Evolutionary conservation across 2,113 vertebrate species (phyloP).

Genomic region (Ginglymostoma cirratum): DNA sequence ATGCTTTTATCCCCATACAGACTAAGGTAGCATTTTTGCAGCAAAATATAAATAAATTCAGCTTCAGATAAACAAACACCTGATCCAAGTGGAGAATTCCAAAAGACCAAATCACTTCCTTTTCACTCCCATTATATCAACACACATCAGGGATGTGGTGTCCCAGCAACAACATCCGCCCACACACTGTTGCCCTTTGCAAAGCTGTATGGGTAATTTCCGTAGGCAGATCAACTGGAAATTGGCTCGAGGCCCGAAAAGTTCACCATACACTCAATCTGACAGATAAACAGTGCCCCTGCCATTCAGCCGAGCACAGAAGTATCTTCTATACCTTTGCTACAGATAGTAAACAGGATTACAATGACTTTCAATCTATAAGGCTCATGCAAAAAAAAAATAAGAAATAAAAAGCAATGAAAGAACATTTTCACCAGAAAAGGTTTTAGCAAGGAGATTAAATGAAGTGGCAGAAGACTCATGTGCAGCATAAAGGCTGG

Average conservation of each 20-base stretch:
- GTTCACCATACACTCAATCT: conserved; percentile 20
- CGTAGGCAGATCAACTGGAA: conserved; percentile 26
- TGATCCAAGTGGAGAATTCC: conserved; percentile 36
- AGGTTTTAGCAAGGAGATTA: background rate
- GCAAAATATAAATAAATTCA: conserved; percentile 37
- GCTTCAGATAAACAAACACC: conserved; percentile 33
- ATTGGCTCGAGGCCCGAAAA: background rate
- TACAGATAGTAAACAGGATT: background rate
- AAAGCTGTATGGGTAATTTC: conserved; percentile 11
- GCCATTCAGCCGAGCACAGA: background rate
- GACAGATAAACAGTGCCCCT: background rate
- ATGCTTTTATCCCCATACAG: conserved; percentile 31
- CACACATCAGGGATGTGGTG: conserved; percentile 36
- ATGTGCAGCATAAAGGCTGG: background rate
- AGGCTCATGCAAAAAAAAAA: background rate
- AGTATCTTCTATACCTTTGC: background rate
- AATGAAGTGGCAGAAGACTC: background rate
- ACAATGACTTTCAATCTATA: background rate
- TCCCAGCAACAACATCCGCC: conserved; percentile 21
- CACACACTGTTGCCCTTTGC: conserved; percentile 36
- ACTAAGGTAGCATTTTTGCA: conserved; percentile 9
- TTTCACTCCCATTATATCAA: conserved; percentile 37
- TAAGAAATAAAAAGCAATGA: background rate
- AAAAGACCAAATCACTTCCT: conserved; percentile 35
- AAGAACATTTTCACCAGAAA: background rate